Percentiles rank a stretch among this genome's conserved stretches.
phyloP scores from a whole-genome alignment of 2,113 vertebrate genomes.

The Prietella phreatophila region DNA sequence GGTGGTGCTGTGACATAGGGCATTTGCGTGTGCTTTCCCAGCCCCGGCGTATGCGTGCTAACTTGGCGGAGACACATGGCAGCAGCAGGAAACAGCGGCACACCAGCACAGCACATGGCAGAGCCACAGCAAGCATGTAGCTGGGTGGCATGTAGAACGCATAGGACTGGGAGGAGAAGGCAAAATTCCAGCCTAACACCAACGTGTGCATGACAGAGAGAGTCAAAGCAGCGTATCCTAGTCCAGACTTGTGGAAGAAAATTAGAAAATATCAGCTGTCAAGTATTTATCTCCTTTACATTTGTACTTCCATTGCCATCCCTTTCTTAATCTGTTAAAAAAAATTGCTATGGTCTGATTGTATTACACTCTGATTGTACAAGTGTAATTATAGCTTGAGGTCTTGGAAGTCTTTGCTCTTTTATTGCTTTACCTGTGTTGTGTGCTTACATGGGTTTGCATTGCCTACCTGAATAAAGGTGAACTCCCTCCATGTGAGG shows the following conservation, averaged over 20 bases:
- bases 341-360: not conserved
- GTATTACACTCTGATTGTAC: not conserved
- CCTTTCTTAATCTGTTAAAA: not conserved
- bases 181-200: conserved; percentile 82
- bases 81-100: conserved; percentile 75
- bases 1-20: conserved; percentile 44
- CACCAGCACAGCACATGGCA: conserved; percentile 79
- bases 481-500: conserved; percentile 97
- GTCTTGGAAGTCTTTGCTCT: not conserved
- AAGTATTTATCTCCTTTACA: not conserved
- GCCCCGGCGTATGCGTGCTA: conserved; percentile 83
- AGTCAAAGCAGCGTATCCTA: conserved; percentile 82
- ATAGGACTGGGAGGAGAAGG: conserved; percentile 80
- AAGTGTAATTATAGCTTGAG: not conserved
- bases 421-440: not conserved
- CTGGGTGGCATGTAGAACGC: conserved; percentile 88
- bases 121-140: conserved; percentile 80
- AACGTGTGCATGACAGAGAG: conserved; percentile 85
- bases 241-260: conserved; percentile 73
- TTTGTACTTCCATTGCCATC: not conserved
- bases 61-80: conserved; percentile 78
- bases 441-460: not conserved
- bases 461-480: conserved; percentile 86
- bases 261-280: not conserved
- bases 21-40: conserved; percentile 78